Percentiles rank a stretch among this genome's conserved stretches.
Evolutionary conservation across 2,888 invertebrate genomes (phyloP).

Genomic region (Epistrophe eligans): DNA sequence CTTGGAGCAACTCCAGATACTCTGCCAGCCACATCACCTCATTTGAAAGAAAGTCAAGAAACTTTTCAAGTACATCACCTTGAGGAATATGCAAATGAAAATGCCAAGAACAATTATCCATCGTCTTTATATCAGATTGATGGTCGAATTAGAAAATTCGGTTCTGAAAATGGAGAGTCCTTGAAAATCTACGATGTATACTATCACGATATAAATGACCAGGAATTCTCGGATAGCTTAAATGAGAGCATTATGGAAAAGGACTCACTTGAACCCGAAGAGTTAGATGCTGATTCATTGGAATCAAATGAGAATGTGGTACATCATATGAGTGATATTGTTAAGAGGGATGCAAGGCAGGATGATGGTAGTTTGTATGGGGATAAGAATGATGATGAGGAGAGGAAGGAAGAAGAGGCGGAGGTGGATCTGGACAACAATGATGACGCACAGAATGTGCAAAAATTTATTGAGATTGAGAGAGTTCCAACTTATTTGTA

Average conservation of each 20-base stretch:
- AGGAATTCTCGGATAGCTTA: slow-evolving; percentile 72
- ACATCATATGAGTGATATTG: slow-evolving; percentile 41
- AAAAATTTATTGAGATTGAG: slow-evolving; percentile 71
- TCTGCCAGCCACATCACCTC: slow-evolving; percentile 28
- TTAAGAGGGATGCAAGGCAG: slow-evolving; percentile 44
- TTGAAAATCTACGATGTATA: slow-evolving; percentile 56
- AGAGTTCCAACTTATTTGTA: slow-evolving; percentile 77
- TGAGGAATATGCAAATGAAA: slow-evolving; percentile 26
- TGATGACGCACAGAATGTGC: slow-evolving; percentile 1
- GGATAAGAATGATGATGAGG: slow-evolving; percentile 34
- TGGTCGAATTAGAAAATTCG: slow-evolving; percentile 50
- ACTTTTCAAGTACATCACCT: slow-evolving; percentile 39
- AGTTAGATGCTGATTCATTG: slow-evolving; percentile 65
- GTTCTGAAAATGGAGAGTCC: slow-evolving; percentile 66
- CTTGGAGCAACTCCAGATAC: slow-evolving; percentile 58
- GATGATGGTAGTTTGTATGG: slow-evolving; percentile 57
- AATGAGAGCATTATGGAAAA: slow-evolving; percentile 69
- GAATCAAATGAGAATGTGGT: slow-evolving; percentile 62
- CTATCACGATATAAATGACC: slow-evolving; percentile 64
- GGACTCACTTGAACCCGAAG: slow-evolving; percentile 73
- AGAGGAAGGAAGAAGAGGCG: background rate
- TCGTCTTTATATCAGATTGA: slow-evolving; percentile 20
- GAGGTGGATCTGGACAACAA: background rate
- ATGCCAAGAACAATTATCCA: slow-evolving; percentile 39
- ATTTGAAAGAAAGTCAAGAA: slow-evolving; percentile 31